A percentile compares a stretch with the other conserved stretches of the same genome.
Evolutionary conservation across 2,888 invertebrate species (phyloP).

Genomic region (Tupiocoris notatus): DNA sequence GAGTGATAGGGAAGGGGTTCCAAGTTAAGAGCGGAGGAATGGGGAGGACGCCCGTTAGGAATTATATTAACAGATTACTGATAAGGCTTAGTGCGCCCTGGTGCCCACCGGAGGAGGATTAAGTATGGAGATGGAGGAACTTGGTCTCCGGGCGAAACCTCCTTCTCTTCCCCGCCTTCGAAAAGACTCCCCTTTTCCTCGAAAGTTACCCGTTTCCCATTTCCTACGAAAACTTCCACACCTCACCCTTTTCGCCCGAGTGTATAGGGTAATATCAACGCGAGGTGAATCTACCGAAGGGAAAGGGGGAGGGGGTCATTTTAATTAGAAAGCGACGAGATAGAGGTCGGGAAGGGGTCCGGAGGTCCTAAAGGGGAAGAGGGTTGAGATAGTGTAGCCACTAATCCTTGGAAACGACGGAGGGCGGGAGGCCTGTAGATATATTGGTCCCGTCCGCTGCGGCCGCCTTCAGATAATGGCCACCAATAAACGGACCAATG

Average conservation of each 20-base stretch:
- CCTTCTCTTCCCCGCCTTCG: neutral
- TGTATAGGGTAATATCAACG: constrained; percentile 29
- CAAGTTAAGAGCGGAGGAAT: constrained; percentile 18
- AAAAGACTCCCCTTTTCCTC: neutral
- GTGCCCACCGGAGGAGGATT: constrained; percentile 35
- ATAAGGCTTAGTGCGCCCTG: constrained; percentile 43
- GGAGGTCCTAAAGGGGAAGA: neutral
- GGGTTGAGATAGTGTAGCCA: constrained; percentile 35
- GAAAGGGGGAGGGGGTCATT: constrained; percentile 27
- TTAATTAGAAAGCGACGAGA: constrained; percentile 39
- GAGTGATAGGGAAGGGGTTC: neutral
- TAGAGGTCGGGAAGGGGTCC: constrained; percentile 2
- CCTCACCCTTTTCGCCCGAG: neutral
- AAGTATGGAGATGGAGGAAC: constrained; percentile 43
- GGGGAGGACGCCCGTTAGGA: constrained; percentile 19
- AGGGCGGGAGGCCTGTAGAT: constrained; percentile 8
- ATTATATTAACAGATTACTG: constrained; percentile 48
- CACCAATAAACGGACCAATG: constrained; percentile 8
- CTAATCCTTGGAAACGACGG: constrained; percentile 34
- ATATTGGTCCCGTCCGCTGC: constrained; percentile 29
- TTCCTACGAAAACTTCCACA: neutral
- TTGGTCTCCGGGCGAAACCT: constrained; percentile 15
- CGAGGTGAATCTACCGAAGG: neutral
- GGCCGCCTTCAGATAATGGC: constrained; percentile 15
- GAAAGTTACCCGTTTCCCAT: neutral